Evolutionary conservation across 1,140 invertebrate species (phyloP).

Genomic region (Subanguina moxae): DNA sequence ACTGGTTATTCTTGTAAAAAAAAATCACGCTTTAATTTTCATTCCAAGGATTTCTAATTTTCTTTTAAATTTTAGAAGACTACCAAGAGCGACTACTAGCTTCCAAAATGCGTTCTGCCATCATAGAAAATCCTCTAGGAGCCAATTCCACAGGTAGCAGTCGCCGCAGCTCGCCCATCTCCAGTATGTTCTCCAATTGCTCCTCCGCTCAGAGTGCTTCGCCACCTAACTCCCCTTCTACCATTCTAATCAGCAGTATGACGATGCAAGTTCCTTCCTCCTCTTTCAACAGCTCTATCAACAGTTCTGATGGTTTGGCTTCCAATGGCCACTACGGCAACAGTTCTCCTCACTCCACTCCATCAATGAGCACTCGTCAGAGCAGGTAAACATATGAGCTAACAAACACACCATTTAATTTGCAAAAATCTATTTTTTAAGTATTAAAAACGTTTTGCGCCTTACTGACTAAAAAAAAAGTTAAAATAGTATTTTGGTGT

Average conservation of each 20-base stretch:
- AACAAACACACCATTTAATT: no score
- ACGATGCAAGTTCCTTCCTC: not conserved
- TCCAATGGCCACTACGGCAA: not conserved
- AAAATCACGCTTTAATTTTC: no score
- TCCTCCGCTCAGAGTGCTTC: not conserved
- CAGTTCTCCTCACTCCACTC: not conserved
- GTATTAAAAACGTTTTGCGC: no score
- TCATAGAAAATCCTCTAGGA: not conserved
- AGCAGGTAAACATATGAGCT: no score
- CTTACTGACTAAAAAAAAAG: no score
- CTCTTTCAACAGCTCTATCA: not conserved
- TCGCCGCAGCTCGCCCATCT: conserved; percentile 1
- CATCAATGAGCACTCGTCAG: conserved; percentile 2
- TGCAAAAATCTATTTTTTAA: no score
- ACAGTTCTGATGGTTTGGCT: not conserved
- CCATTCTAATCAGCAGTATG: conserved; percentile 3
- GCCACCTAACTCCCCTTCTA: not conserved
- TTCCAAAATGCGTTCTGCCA: not conserved
- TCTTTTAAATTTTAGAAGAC: not conserved
- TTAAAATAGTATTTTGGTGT: no score
- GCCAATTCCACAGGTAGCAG: conserved; percentile 4
- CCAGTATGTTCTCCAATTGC: not conserved
- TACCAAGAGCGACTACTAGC: not conserved
- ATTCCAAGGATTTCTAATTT: no score
- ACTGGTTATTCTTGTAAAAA: no score